Evolutionary conservation across 1,140 invertebrate genomes (phyloP), one percentile per base, ranked within the genome.

Genomic region (Leptinotarsa defecta): DNA sequence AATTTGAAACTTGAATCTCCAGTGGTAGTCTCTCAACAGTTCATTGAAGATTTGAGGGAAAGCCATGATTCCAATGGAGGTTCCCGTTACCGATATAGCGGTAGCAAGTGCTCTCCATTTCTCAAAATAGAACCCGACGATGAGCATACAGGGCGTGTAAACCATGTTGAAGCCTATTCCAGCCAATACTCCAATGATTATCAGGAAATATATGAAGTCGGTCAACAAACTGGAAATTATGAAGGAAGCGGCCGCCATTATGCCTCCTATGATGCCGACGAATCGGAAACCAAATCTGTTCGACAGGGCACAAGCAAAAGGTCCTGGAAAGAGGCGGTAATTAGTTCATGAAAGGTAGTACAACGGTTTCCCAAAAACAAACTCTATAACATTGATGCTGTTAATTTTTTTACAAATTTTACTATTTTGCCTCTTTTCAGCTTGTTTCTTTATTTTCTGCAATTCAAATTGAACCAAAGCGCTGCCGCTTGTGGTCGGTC

Each of bases 101-200:
- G 93, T 93, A 5, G 94, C 93, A 69, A 95, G 83, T 13, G 93
- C 92, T 64, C 94, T 86, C 84, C 91, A 90, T 82, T 89, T 91
- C 81, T 94, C 93, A 86, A 95, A 96, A 87, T 95, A 96, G 86
- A 93, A 93, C 17, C 93, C 92, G 3, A 94, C 91, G 13, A 92
- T 90, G 20, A 95, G 90, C 24, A 93, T 89, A 8, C 92, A 92
- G 3, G 96, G 94, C 48, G 96, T 92, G 86, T 96, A 97, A 76
- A 97, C 92, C 86, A 97, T 87, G 17, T 95, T 94, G 80, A 94
- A 92, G 2, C 95, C 95, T 71, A 96, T 90, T 68, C 96, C 95
- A 93, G 86, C 74, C 79, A 93, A 80, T 19, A 92, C 79, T 34
- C 92, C 92, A 80, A 91, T 92, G 0, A 90, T 87, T 20, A 92